Conservation (phyloP, 2,888 invertebrate species). For the Mechanitis mazaeus region DNA sequence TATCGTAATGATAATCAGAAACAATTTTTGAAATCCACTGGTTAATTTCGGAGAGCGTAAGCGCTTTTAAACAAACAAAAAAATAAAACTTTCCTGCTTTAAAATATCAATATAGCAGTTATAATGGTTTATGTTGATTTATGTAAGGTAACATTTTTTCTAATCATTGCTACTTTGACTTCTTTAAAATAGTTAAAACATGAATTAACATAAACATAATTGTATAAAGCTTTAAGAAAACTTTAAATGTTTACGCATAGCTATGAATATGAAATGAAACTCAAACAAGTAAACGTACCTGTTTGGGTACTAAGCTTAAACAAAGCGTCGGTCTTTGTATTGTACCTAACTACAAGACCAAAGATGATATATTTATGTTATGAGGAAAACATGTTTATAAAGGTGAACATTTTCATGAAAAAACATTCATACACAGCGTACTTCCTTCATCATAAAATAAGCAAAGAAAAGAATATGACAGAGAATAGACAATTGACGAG, state of each 20-base stretch:
- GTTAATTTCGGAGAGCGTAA: no score
- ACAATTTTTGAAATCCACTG: no score
- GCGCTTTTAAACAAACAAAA: no score
- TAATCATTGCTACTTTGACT: not conserved
- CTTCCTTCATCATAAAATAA: constrained; percentile 35
- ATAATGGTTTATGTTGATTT: no score
- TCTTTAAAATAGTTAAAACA: constrained; percentile 48
- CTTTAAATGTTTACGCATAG: constrained; percentile 52
- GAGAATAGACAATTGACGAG: constrained; percentile 55
- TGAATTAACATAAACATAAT: constrained; percentile 39
- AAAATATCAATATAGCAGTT: no score
- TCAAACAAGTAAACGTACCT: constrained; percentile 55
- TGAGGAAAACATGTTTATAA: no score
- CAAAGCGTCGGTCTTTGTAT: constrained; percentile 54
- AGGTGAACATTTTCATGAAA: no score
- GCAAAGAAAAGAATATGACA: constrained; percentile 24
- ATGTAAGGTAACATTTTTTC: not conserved
- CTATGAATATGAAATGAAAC: constrained; percentile 62
- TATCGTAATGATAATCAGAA: no score
- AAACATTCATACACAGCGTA: constrained; percentile 23
- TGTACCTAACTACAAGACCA: constrained; percentile 49
- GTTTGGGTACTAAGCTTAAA: constrained; percentile 54
- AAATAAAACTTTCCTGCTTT: no score
- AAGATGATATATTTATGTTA: constrained; percentile 30
- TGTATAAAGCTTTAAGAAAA: constrained; percentile 42